Conservation (phyloP, 2,888 invertebrate species). For the Melipona bicolor region DNA sequence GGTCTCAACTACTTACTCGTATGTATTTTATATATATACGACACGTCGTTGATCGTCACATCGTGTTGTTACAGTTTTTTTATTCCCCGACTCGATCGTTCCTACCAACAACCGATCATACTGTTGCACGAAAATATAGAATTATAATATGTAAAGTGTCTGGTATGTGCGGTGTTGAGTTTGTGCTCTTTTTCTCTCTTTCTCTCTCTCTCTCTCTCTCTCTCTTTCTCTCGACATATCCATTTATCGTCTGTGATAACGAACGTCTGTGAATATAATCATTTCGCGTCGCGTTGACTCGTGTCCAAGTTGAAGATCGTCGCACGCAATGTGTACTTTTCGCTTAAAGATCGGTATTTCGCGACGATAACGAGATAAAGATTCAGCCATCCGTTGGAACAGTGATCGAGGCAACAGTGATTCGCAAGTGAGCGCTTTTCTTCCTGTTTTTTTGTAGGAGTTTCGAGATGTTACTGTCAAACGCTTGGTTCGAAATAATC, state of each 20-base stretch:
- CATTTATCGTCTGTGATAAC: conserved; percentile 12
- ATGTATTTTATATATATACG: not conserved
- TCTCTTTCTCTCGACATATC: not conserved
- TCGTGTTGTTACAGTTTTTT: not conserved
- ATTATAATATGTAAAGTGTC: not conserved
- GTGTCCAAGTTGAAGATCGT: not conserved
- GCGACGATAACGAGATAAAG: not conserved
- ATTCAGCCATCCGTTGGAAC: not conserved
- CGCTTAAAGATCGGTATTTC: not conserved
- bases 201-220: not conserved
- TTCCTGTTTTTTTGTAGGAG: conserved; percentile 22
- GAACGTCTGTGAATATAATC: conserved; percentile 12
- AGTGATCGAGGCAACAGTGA: not conserved
- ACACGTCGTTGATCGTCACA: not conserved
- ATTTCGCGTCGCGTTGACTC: not conserved
- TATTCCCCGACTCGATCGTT: not conserved
- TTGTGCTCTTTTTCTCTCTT: not conserved
- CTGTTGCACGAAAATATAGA: not conserved
- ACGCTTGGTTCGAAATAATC: conserved; percentile 79
- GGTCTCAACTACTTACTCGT: not conserved
- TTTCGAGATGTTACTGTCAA: conserved; percentile 75
- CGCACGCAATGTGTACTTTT: not conserved
- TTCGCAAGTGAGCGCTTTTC: not conserved
- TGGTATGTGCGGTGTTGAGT: not conserved
- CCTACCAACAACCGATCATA: not conserved